Conservation (phyloP, 2,113 vertebrate species). For the Clinocottus analis region DNA sequence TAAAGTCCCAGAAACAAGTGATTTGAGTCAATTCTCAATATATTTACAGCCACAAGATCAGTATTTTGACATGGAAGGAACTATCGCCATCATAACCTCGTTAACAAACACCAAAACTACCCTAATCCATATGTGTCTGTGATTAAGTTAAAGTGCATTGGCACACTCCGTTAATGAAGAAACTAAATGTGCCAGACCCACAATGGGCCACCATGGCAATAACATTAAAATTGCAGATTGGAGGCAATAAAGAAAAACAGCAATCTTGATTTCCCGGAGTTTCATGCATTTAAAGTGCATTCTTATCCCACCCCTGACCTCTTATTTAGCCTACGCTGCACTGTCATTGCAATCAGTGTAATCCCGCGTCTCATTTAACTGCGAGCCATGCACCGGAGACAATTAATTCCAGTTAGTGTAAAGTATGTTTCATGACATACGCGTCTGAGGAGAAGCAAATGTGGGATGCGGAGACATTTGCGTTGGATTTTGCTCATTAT, state of each 20-base stretch:
- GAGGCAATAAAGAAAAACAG: conserved; percentile 52
- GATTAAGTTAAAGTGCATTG: conserved; percentile 29
- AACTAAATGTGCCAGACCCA: conserved; percentile 20
- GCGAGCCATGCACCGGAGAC: conserved; percentile 51
- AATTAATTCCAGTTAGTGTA: conserved; percentile 59
- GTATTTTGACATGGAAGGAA: neutral
- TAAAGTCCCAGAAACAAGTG: neutral
- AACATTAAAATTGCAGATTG: conserved; percentile 69
- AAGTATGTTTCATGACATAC: conserved; percentile 48
- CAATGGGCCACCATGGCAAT: conserved; percentile 46
- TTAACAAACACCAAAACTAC: neutral
- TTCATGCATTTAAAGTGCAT: conserved; percentile 82
- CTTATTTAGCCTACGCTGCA: conserved; percentile 36
- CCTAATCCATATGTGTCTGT: neutral
- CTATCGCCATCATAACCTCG: neutral
- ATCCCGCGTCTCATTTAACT: conserved; percentile 61
- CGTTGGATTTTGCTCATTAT: conserved; percentile 65
- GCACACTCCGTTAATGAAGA: conserved; percentile 14
- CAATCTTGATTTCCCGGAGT: conserved; percentile 57
- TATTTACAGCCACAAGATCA: neutral
- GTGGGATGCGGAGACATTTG: conserved; percentile 41
- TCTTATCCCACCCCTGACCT: conserved; percentile 71
- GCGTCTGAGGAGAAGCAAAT: conserved; percentile 2
- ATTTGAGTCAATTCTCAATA: neutral
- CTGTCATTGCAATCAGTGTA: conserved; percentile 61